A percentile compares a stretch with the other conserved stretches of the same genome.
phyloP scores from a whole-genome alignment of 1,140 invertebrate species.

The Trichonephila inaurata region DNA sequence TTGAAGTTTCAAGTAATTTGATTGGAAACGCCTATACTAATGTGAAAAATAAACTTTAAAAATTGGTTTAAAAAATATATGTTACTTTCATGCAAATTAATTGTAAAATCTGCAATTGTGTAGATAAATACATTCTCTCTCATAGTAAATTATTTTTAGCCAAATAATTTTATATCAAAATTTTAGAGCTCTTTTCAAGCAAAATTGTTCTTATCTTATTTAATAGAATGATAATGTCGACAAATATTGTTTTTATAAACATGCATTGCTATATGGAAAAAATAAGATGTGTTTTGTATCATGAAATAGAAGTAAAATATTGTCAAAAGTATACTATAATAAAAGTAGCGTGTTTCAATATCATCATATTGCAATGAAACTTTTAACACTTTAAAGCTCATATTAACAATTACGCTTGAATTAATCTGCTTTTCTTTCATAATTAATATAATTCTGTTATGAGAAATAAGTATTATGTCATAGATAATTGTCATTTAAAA shows the following conservation, averaged over 20 bases:
- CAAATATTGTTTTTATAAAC: not conserved
- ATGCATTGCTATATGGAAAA: not conserved
- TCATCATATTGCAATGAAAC: no score
- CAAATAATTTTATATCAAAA: not conserved
- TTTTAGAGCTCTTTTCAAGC: not conserved
- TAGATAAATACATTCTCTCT: not conserved
- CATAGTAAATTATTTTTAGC: not conserved
- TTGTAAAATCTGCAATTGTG: constrained; percentile 19
- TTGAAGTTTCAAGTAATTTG: not conserved
- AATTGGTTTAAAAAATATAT: not conserved
- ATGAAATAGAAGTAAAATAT: not conserved
- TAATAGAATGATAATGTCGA: not conserved
- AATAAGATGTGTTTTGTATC: not conserved
- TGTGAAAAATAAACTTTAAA: constrained; percentile 28
- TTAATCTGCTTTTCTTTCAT: no score
- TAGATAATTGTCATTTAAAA: no score
- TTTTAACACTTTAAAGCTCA: no score
- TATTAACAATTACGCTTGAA: no score
- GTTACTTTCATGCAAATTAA: not conserved
- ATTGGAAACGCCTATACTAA: not conserved
- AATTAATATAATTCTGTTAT: no score
- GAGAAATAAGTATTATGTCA: no score
- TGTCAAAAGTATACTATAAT: no score
- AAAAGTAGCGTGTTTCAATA: no score
- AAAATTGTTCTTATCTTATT: not conserved